Conservation (phyloP, 1,140 invertebrate species). For the Drosophila cardini region DNA sequence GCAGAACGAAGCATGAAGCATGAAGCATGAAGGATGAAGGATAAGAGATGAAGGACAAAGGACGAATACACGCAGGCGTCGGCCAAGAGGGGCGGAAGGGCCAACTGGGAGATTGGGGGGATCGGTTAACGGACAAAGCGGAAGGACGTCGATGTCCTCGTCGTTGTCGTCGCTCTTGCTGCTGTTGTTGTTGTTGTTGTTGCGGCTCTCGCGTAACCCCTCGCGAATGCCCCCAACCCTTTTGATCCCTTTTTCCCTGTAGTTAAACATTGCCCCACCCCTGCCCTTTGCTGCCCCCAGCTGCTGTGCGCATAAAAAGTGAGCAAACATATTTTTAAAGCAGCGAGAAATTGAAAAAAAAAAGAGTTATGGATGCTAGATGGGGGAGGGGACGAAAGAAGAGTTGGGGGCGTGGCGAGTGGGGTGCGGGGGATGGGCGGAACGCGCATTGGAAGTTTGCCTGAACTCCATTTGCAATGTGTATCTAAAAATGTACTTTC, state of each 20-base stretch:
- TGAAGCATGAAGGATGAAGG: slow-evolving; percentile 2
- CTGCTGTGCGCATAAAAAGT: slow-evolving; percentile 10
- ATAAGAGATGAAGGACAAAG: neutral
- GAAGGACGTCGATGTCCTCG: slow-evolving; percentile 34
- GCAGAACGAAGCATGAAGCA: slow-evolving; percentile 4
- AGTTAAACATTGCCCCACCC: too few relatives aligned
- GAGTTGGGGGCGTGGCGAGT: neutral
- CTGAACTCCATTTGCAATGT: slow-evolving; percentile 21
- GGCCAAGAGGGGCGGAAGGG: neutral
- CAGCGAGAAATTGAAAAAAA: slow-evolving; percentile 35
- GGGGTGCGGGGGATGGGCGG: neutral
- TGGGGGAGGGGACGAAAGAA: neutral
- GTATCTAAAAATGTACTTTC: slow-evolving; percentile 41
- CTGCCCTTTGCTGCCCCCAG: slow-evolving; percentile 1
- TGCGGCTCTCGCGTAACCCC: slow-evolving; percentile 48
- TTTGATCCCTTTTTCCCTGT: neutral
- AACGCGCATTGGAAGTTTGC: slow-evolving; percentile 37
- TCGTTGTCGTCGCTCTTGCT: slow-evolving; percentile 14
- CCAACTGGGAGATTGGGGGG: too few relatives aligned
- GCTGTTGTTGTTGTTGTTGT: slow-evolving; percentile 21
- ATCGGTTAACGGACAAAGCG: slow-evolving; percentile 28
- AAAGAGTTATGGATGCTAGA: slow-evolving; percentile 29
- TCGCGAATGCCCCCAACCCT: neutral
- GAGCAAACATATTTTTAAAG: slow-evolving; percentile 48
- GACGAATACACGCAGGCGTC: slow-evolving; percentile 50